Conservation (phyloP, 2,113 vertebrate species). For the Serinus canaria region DNA sequence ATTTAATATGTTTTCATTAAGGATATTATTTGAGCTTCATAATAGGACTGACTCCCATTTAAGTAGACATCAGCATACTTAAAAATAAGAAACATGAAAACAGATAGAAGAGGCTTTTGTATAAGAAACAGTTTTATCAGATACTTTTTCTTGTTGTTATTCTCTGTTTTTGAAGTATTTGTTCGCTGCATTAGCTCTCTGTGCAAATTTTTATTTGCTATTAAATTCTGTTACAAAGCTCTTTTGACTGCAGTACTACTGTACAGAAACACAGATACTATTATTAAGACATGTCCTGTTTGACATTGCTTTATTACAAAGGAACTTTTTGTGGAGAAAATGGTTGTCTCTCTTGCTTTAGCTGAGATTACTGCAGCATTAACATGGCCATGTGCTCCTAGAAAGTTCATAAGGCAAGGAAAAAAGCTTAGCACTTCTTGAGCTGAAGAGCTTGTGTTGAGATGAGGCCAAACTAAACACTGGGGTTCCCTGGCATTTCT, state of each 20-base stretch:
- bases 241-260: background rate
- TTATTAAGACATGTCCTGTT: background rate
- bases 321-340: slow-evolving; percentile 6
- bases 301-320: background rate
- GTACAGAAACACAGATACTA: background rate
- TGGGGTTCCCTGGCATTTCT: background rate
- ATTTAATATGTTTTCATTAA: background rate
- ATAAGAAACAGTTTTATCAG: background rate
- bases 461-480: slow-evolving; percentile 29
- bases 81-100: background rate
- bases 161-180: background rate
- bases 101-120: background rate
- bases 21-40: background rate
- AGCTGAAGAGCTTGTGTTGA: slow-evolving; percentile 32
- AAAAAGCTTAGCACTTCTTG: background rate
- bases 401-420: background rate
- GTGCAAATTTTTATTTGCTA: background rate
- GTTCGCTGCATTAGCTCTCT: background rate
- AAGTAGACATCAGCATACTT: background rate
- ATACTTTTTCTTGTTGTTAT: background rate
- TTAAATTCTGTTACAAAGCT: background rate
- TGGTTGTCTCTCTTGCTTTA: background rate
- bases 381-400: background rate
- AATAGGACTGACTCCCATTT: background rate
- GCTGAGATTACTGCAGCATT: background rate